phyloP scores from a whole-genome alignment of 2,113 vertebrate genomes.

The Chloroceryle aenea region DNA sequence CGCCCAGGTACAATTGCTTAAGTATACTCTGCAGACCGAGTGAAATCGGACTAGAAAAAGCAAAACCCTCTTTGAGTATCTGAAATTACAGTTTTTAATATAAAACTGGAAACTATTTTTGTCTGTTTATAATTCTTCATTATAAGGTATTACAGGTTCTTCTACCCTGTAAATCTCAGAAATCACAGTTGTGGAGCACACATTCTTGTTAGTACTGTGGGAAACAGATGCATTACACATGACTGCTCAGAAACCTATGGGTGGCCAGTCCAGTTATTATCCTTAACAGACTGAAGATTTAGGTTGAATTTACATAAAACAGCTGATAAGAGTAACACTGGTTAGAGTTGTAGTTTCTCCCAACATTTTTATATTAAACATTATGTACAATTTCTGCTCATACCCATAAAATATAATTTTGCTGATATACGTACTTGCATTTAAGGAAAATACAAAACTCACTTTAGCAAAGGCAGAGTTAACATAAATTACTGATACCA shows the following conservation, averaged over 20 bases:
- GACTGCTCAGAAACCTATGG: neutral
- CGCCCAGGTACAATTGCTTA: neutral
- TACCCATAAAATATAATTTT: neutral
- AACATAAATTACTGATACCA: neutral
- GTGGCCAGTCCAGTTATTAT: neutral
- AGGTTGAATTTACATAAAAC: neutral
- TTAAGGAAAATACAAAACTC: neutral
- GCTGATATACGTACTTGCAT: neutral
- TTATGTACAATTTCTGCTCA: fast-evolving
- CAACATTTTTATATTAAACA: neutral
- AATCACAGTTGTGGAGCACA: neutral
- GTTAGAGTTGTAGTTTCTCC: neutral
- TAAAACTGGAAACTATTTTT: neutral
- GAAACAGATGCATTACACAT: neutral
- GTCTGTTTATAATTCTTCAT: neutral
- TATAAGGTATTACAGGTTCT: neutral
- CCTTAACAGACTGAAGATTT: neutral
- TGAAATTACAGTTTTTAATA: neutral
- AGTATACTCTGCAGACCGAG: neutral
- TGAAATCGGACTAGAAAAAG: neutral
- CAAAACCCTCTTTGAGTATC: neutral
- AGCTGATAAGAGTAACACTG: neutral
- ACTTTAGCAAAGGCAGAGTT: neutral
- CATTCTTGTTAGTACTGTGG: neutral
- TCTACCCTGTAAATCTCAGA: neutral